Base-by-base conservation (phyloP, 1,140 invertebrate species). In the Psilanteris sp. region DNA sequence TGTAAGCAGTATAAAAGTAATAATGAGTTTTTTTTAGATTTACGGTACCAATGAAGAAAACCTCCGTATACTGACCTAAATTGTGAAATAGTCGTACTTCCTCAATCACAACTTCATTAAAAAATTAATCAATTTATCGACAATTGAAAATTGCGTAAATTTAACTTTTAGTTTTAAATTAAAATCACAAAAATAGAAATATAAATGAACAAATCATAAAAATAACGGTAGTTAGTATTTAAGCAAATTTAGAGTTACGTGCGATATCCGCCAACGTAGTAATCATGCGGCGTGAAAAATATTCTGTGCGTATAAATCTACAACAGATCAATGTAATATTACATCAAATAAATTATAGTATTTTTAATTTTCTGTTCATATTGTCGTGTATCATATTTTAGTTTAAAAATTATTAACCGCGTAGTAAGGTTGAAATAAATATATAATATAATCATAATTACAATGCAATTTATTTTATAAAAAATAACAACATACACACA, bases 401-500 rank as follows among this genome's bases (percentile, higher is more conserved):
- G n/a, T n/a, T n/a, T n/a, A n/a, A n/a, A n/a, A n/a, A n/a, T n/a
- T n/a, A n/a, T n/a, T n/a, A n/a, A n/a, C n/a, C n/a, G n/a, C n/a
- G n/a, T n/a, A n/a, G n/a, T n/a, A n/a, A n/a, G n/a, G n/a, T n/a
- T n/a, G n/a, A n/a, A n/a, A n/a, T n/a, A n/a, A n/a, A n/a, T n/a
- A n/a, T n/a, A n/a, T n/a, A 14, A 34, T 16, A 43, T 14, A 52
- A 43, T n/a, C n/a, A 64, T 44, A 11, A 52, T 59, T 32, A 16
- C 18, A 50, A 29, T 41, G 14, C 15, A 36, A 0, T 71, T 71
- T 71, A 71, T 71, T 71, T 52, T 46, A 54, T 39, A 61, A 55
- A 8, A 62, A 11, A 39, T 39, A 57, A 50, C 48, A 55, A 37
- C 29, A 57, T 18, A 64, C 70, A 57, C 43, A 43, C 36, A 13